Base-by-base conservation (phyloP, 1,140 invertebrate species). In the Drusus annulatus region DNA sequence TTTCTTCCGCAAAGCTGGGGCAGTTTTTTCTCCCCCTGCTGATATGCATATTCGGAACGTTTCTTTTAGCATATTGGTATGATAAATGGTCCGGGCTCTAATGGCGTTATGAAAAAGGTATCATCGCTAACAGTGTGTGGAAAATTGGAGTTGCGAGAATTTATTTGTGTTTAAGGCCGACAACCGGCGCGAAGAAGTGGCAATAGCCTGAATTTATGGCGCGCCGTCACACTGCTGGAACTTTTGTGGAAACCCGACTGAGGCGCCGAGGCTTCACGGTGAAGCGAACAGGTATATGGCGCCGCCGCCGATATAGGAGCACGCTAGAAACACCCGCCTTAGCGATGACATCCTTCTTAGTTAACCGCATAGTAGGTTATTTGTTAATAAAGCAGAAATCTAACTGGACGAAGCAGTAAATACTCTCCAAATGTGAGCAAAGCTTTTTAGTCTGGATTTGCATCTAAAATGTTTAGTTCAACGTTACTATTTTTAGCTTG, bases 91-190 rank as follows among this genome's bases (percentile, higher is more conserved):
- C 25, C 50, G 17, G 52, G n/a, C 16, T 58, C 71, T 75, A 75
- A 75, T 75, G 71, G 71, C 71, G 71, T 75, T 75, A 75, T 56
- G 71, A 74, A 58, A 56, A 75, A 58, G 71, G 71, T 75, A 58
- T 75, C 69, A 74, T 74, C 25, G 69, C 69, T 52, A 74, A 74
- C 69, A 74, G 69, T 56, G 69, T 74, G 69, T 54, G 69, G 69
- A 56, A 74, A 74, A 74, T 74, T 74, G 69, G 69, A 74, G 69
- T 51, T 19, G 51, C 50, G 50, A 56, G 50, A 56, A 74, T 74
- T 74, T 74, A 74, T 74, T 74, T 74, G 69, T 74, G 69, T 74
- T 74, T 74, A 74, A 74, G 69, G 69, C 69, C 52, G 69, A 52
- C 69, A 74, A 50, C 68, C 31, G 31, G 68, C 68, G 23, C 69